These are phyloP conservation scores for Aspidoscelis tigris DNA, from an alignment of 2,113 vertebrate species.

Conservation along the genomic window DNA sequence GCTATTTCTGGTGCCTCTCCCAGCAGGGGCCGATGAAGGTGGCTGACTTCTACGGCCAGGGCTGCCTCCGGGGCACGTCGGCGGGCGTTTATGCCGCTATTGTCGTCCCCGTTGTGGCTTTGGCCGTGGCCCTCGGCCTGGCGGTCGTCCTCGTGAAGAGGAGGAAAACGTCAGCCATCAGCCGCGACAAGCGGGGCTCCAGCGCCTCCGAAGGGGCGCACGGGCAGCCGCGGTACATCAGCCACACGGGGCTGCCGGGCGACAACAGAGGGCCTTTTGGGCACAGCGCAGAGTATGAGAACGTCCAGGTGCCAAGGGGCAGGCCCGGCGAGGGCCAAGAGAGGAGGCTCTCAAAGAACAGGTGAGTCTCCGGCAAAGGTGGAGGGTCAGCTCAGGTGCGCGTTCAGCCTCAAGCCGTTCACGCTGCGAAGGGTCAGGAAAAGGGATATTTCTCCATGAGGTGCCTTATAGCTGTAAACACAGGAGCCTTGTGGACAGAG, in stretches of 20 bases:
- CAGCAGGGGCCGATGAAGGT: fast-evolving
- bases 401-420: too few relatives aligned
- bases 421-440: too few relatives aligned
- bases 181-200: fast-evolving
- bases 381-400: too few relatives aligned
- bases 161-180: fast-evolving
- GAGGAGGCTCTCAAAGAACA: not conserved
- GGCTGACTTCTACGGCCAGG: not conserved
- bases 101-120: fast-evolving
- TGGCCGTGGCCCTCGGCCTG: not conserved
- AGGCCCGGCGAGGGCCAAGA: fast-evolving
- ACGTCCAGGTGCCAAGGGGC: conserved; percentile 40
- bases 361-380: conserved; percentile 25
- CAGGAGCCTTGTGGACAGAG: too few relatives aligned
- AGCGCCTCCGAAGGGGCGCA: fast-evolving
- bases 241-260: fast-evolving
- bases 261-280: fast-evolving
- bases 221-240: conserved; percentile 59
- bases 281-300: conserved; percentile 61
- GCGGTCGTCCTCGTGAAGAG: fast-evolving
- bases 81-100: not conserved
- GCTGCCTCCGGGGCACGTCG: fast-evolving
- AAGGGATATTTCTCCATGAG: too few relatives aligned
- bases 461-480: too few relatives aligned
- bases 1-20: fast-evolving